phyloP scores from a whole-genome alignment of 2,888 invertebrate species.

The Cancer borealis region DNA sequence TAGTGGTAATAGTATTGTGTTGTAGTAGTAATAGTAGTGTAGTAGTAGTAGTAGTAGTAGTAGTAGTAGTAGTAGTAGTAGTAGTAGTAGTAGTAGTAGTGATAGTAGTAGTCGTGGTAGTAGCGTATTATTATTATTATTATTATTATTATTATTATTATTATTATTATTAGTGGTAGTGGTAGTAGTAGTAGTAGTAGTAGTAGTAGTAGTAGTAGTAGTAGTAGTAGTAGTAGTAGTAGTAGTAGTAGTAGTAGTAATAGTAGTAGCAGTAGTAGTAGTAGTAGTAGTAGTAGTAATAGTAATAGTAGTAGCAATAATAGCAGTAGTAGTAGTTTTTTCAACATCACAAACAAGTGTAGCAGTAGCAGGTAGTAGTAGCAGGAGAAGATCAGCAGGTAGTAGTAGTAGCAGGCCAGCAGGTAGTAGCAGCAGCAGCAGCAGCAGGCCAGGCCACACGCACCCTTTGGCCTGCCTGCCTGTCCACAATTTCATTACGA shows the following conservation, averaged over 20 bases:
- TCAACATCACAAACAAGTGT: not conserved
- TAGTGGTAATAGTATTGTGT: not conserved
- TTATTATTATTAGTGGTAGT: not conserved
- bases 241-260: not conserved
- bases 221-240: not conserved
- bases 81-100: not conserved
- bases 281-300: not conserved
- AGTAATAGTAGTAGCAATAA: too few relatives aligned
- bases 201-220: not conserved
- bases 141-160: slow-evolving; percentile 15
- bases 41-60: too few relatives aligned
- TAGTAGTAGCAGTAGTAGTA: slow-evolving; percentile 23
- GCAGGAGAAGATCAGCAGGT: not conserved
- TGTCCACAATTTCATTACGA: slow-evolving; percentile 31
- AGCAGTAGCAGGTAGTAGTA: not conserved
- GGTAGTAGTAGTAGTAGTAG: not conserved
- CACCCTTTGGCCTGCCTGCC: slow-evolving; percentile 16
- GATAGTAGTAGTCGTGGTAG: not conserved
- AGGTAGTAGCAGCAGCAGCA: not conserved
- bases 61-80: not conserved
- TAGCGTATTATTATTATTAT: too few relatives aligned
- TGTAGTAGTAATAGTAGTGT: not conserved
- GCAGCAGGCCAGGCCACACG: not conserved
- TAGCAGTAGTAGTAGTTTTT: too few relatives aligned
- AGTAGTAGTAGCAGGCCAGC: not conserved